These are phyloP conservation scores for Thinocorus orbignyianus DNA, from an alignment of 2,113 vertebrate genomes.

Conservation along the genomic window DNA sequence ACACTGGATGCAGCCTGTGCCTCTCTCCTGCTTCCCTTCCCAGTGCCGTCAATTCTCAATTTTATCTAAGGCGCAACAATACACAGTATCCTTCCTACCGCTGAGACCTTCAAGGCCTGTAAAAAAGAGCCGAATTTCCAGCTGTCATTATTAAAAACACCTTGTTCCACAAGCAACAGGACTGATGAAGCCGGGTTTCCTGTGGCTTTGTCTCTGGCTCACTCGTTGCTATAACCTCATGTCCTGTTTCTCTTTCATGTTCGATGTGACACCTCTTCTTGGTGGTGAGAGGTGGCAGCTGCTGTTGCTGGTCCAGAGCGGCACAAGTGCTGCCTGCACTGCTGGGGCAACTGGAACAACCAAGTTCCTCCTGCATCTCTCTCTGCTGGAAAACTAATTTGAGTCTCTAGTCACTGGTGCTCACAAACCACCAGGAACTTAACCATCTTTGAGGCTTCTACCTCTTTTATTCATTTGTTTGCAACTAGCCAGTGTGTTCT, in stretches of 20 bases:
- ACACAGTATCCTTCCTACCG: not conserved
- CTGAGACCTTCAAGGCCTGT: not conserved
- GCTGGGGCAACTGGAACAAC: not conserved
- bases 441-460: slow-evolving; percentile 30
- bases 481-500: not conserved
- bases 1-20: not conserved
- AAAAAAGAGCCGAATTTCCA: not conserved
- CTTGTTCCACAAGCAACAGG: not conserved
- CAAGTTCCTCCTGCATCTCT: not conserved
- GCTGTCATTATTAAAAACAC: not conserved
- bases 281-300: accelerated
- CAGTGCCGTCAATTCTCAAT: accelerated
- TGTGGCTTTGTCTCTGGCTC: not conserved
- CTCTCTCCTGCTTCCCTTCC: not conserved
- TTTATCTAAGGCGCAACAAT: not conserved
- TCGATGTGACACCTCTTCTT: accelerated
- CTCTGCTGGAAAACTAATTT: not conserved
- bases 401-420: not conserved
- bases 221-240: accelerated
- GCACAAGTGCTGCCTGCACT: not conserved
- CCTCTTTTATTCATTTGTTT: slow-evolving; percentile 33
- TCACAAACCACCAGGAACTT: slow-evolving; percentile 16
- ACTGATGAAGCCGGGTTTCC: not conserved
- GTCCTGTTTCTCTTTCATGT: not conserved
- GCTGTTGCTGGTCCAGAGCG: not conserved